Conservation (phyloP, 2,888 invertebrate species). For the Idaea dimidiata region DNA sequence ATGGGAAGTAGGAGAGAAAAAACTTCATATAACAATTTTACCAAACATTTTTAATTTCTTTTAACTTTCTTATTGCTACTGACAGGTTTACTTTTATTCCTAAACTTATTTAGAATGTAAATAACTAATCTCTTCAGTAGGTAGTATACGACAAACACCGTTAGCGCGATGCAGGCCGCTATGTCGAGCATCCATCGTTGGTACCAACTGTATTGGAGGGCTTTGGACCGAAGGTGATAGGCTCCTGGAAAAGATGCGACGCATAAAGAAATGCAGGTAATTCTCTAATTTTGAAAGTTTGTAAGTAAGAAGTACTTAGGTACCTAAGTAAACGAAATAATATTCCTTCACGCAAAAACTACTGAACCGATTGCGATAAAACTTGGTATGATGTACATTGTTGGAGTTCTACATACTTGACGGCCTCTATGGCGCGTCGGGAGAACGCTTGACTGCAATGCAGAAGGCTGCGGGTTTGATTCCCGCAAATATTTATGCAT, state of each 20-base stretch:
- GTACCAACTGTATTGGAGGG: conserved; percentile 45
- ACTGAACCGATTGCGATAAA: conserved; percentile 17
- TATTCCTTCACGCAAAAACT: conserved; percentile 5
- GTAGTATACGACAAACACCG: conserved; percentile 20
- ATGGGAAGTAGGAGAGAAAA: too few relatives aligned
- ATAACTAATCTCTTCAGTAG: conserved; percentile 20
- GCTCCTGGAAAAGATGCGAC: conserved; percentile 37
- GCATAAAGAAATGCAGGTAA: neutral
- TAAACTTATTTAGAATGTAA: conserved; percentile 5
- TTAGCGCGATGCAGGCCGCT: conserved; percentile 25
- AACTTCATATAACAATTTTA: too few relatives aligned
- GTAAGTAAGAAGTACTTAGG: too few relatives aligned
- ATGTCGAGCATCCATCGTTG: conserved; percentile 49
- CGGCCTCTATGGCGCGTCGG: too few relatives aligned
- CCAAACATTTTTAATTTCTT: conserved; percentile 3
- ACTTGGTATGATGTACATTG: too few relatives aligned
- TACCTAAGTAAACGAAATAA: neutral
- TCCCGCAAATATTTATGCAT: too few relatives aligned
- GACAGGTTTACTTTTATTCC: conserved; percentile 9
- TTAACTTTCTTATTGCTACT: conserved; percentile 2
- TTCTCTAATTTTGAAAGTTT: too few relatives aligned
- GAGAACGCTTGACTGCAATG: too few relatives aligned
- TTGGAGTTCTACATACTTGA: too few relatives aligned
- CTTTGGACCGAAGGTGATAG: conserved; percentile 46
- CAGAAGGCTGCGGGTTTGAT: too few relatives aligned